Conservation (phyloP, 2,113 vertebrate genomes). For the Cathartes aura region DNA sequence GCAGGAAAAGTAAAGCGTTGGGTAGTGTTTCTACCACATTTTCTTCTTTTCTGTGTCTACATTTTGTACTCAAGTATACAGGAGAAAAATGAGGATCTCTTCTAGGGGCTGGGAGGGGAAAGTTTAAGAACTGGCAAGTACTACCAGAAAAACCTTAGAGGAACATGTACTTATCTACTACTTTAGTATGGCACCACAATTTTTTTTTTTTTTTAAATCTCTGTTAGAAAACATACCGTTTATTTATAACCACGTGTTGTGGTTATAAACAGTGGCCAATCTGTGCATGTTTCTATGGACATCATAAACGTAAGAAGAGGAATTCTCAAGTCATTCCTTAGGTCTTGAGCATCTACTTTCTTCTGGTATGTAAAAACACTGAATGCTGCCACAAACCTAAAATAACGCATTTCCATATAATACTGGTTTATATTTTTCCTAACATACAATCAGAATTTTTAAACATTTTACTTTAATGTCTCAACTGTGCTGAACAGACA, state of each 20-base stretch:
- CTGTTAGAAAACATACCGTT: neutral
- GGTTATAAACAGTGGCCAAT: neutral
- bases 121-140: neutral
- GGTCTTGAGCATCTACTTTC: neutral
- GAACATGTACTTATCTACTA: neutral
- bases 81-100: neutral
- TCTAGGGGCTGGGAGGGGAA: neutral
- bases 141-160: neutral
- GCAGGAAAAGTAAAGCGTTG: neutral
- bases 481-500: neutral
- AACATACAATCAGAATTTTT: fast-evolving
- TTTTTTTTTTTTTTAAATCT: neutral
- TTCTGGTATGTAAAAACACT: neutral
- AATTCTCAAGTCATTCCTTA: neutral
- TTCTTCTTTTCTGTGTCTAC: neutral
- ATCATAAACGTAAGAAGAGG: fast-evolving
- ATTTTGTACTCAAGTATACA: neutral
- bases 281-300: neutral
- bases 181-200: neutral
- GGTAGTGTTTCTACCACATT: neutral
- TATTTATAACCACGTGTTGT: neutral
- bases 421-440: neutral
- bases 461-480: neutral
- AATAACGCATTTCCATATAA: neutral
- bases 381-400: neutral